Base-by-base conservation (phyloP, 2,888 invertebrate genomes). In the Nymphalis polychloros region DNA sequence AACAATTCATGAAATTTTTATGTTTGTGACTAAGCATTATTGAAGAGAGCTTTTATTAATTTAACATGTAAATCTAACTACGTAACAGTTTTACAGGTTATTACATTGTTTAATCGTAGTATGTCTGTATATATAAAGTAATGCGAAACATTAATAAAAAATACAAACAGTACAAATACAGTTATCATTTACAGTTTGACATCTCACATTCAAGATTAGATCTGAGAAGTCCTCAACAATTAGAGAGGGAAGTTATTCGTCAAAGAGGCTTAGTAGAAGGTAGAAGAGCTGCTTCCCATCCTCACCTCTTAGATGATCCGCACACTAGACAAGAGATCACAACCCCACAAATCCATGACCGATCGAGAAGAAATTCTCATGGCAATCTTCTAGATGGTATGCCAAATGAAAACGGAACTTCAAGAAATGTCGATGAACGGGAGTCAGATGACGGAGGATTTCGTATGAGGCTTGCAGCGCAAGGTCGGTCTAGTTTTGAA, bases 381-480 rank as follows among this genome's bases (percentile, higher is more conserved):
- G 94, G 94, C 0, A 95, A 94, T 75, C 88, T 95, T 23, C 83
- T 94, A 57, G 94, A 94, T 76, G 83, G 86, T 46, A 81, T 87
- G 72, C 85, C 80, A 31, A 83, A 79, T 64, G 89, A 88, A 68
- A 83, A 76, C 49, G 75, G 78, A 41, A 82, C 82, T 8, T 84
- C 85, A 55, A 83, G 85, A 75, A 78, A 71, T 67, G 74, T 72
- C 73, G 93, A 93, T 20, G 93, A 94, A 77, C 86, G 94, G 61
- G 94, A 94, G 78, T 94, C 94, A 13, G 94, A 94, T 72, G 94
- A 95, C 72, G 95, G 95, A 3, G 95, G 95, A 1, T 95, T 95
- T 76, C 84, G 94, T 70, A 84, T 89, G 47, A 84, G 93, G 63
- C 78, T 87, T n/a, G 84, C 81, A 59, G 85, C 88, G 27, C 92